These are phyloP conservation scores for Pristionchus pacificus DNA, from an alignment of 1,140 invertebrate genomes.

Conservation along the genomic window DNA sequence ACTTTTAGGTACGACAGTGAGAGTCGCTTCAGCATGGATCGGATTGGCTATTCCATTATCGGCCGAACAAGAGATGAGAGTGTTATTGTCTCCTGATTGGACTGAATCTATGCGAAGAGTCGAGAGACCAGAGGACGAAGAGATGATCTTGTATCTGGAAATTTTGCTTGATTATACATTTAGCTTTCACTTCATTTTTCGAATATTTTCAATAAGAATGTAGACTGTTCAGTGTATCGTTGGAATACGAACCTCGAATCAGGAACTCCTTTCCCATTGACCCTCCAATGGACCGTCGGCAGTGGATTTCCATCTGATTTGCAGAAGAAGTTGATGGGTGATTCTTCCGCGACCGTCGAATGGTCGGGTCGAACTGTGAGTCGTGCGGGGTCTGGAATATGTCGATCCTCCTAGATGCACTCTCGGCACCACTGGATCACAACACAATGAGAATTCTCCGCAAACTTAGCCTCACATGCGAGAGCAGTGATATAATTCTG, in stretches of 20 bases:
- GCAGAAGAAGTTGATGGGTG: conserved; percentile 91
- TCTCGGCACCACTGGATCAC: neutral
- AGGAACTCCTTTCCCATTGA: conserved; percentile 77
- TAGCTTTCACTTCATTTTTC: too few species aligned
- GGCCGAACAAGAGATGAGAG: conserved; percentile 87
- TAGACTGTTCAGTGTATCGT: conserved; percentile 27
- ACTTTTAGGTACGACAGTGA: conserved; percentile 79
- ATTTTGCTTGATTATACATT: neutral
- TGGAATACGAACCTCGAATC: conserved; percentile 65
- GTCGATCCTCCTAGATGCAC: neutral
- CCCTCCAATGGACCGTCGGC: conserved; percentile 82
- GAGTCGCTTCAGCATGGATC: conserved; percentile 77
- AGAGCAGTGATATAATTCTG: conserved; percentile 39
- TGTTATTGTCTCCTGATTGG: conserved; percentile 74
- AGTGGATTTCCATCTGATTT: conserved; percentile 80
- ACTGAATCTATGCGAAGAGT: conserved; percentile 88
- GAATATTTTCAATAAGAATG: neutral
- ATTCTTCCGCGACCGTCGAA: conserved; percentile 73
- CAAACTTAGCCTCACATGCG: conserved; percentile 31
- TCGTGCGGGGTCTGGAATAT: conserved; percentile 27
- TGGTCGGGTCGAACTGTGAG: conserved; percentile 44
- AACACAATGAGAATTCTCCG: neutral
- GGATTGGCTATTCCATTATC: conserved; percentile 92
- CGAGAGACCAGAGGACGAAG: conserved; percentile 66
- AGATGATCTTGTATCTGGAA: conserved; percentile 61